phyloP scores from a whole-genome alignment of 2,113 vertebrate species.

The Sprattus sprattus region DNA sequence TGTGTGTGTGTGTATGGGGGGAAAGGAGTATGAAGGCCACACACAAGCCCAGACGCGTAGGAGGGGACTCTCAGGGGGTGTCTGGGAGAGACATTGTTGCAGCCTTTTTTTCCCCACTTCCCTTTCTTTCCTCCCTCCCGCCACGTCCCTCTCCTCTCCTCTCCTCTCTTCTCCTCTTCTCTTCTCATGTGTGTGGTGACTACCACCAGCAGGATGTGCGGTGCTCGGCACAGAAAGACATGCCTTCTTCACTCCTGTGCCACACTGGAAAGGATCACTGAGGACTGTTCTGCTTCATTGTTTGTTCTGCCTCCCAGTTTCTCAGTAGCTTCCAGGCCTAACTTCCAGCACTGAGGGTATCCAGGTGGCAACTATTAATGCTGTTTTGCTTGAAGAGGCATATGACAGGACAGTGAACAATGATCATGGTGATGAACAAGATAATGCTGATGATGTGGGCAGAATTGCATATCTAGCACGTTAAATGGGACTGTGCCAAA shows the following conservation, averaged over 20 bases:
- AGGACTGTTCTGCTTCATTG: constrained; percentile 41
- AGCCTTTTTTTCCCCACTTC: constrained; percentile 33
- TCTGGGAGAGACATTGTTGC: constrained; percentile 64
- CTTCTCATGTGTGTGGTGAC: constrained; percentile 60
- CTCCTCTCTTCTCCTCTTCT: constrained; percentile 47
- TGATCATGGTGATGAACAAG: background rate
- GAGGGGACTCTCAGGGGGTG: constrained; percentile 63
- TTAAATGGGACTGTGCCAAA: background rate
- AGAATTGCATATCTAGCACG: background rate
- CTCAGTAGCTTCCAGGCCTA: constrained; percentile 66
- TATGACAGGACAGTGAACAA: constrained; percentile 24
- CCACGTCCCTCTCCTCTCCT: constrained; percentile 41
- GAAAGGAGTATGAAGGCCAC: constrained; percentile 47
- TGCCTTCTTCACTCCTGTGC: constrained; percentile 60
- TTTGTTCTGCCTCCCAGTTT: constrained; percentile 55
- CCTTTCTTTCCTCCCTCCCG: constrained; percentile 45
- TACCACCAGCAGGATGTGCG: constrained; percentile 60
- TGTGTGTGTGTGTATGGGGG: constrained; percentile 41
- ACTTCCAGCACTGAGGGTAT: constrained; percentile 66
- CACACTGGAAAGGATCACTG: constrained; percentile 66
- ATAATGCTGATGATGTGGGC: constrained; percentile 17
- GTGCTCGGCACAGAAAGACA: constrained; percentile 60
- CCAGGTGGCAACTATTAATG: constrained; percentile 73
- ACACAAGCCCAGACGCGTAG: constrained; percentile 64
- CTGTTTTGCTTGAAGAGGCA: constrained; percentile 47